Evolutionary conservation across 2,888 invertebrate genomes (phyloP).

Genomic region (Norana najaformis): DNA sequence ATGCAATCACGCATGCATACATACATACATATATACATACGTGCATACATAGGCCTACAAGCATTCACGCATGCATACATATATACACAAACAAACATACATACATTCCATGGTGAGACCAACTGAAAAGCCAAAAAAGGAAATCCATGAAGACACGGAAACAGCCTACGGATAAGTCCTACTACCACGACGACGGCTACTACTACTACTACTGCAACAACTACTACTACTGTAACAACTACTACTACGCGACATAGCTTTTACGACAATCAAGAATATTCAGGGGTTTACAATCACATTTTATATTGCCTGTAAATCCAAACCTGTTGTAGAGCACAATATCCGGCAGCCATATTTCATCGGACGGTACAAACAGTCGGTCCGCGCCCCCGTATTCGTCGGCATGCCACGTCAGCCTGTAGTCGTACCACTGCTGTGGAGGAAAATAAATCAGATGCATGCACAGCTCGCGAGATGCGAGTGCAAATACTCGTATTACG

Average conservation of each 20-base stretch:
- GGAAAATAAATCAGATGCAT: background rate
- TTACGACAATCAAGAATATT: no score
- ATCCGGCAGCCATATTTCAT: slow-evolving; percentile 94
- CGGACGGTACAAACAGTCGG: slow-evolving; percentile 90
- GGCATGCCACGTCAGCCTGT: slow-evolving; percentile 94
- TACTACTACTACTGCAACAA: no score
- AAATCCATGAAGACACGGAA: no score
- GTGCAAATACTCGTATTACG: no score
- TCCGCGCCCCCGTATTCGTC: slow-evolving; percentile 88
- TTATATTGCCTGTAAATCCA: slow-evolving; percentile 8
- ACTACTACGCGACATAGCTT: background rate
- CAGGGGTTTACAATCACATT: no score
- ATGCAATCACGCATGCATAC: background rate
- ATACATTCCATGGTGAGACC: no score
- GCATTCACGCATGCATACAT: no score
- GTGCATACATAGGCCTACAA: background rate
- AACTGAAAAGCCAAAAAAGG: no score
- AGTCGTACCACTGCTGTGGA: slow-evolving; percentile 68
- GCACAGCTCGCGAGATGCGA: no score
- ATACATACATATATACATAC: background rate
- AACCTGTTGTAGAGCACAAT: slow-evolving; percentile 89
- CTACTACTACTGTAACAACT: background rate
- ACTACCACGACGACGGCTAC: no score
- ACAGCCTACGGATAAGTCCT: no score
- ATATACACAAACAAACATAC: background rate